A percentile compares a stretch with the other conserved stretches of the same genome.
phyloP scores from a whole-genome alignment of 2,113 vertebrate genomes.

The Oxygymnocypris stewartii region DNA sequence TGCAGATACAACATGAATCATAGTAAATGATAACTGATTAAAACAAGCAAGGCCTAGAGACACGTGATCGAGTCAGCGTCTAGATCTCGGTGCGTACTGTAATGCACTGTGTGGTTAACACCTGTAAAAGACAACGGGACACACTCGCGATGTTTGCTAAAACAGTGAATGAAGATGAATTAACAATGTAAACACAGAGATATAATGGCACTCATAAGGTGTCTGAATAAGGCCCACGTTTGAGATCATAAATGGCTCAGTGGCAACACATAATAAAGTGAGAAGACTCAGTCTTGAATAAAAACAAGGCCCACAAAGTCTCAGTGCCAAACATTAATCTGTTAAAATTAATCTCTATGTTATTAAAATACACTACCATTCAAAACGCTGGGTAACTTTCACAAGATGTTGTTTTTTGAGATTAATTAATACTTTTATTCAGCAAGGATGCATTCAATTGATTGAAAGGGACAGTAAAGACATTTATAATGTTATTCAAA shows the following conservation, averaged over 20 bases:
- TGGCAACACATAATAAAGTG: background rate
- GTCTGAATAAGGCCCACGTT: background rate
- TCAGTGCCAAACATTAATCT: background rate
- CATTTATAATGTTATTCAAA: background rate
- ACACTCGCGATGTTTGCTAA: conserved; percentile 2
- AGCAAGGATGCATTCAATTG: background rate
- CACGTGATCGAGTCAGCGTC: conserved; percentile 29
- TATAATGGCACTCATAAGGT: conserved; percentile 21
- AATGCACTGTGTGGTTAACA: conserved; percentile 36
- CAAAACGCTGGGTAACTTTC: background rate
- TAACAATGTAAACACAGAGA: conserved; percentile 24
- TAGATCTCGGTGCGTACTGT: conserved; percentile 24
- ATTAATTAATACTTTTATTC: background rate
- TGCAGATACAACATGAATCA: conserved; percentile 45
- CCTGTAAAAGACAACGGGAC: conserved; percentile 28
- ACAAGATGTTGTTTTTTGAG: too few relatives aligned
- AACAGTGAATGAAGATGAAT: background rate
- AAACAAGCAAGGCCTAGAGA: conserved; percentile 45
- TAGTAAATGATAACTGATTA: conserved; percentile 42
- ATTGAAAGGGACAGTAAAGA: background rate
- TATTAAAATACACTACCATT: background rate
- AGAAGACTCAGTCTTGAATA: background rate
- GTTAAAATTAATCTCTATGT: background rate
- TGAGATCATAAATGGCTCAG: conserved; percentile 14
- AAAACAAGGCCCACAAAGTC: too few relatives aligned